A percentile compares a stretch with the other conserved stretches of the same genome.
phyloP scores from a whole-genome alignment of 2,888 invertebrate genomes.

The Yponomeuta cagnagella region DNA sequence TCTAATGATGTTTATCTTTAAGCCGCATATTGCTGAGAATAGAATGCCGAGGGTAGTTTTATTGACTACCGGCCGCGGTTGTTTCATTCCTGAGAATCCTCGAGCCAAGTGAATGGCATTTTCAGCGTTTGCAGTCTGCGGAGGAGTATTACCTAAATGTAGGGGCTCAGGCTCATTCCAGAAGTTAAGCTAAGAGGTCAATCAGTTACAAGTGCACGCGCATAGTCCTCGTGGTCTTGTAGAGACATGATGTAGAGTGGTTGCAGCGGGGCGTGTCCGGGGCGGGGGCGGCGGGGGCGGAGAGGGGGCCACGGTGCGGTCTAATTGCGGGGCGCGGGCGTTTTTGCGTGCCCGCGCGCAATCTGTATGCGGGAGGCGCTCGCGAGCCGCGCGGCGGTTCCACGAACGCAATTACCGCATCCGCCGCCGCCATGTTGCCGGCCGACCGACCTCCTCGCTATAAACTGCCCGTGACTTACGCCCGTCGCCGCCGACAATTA shows the following conservation, averaged over 20 bases:
- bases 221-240: too few species aligned
- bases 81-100: too few species aligned
- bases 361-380: slow-evolving; percentile 50
- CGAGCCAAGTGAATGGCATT: too few species aligned
- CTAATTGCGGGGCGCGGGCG: slow-evolving; percentile 40
- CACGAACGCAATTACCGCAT: slow-evolving; percentile 69
- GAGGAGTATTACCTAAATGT: not conserved
- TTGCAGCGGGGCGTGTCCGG: not conserved
- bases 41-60: too few species aligned
- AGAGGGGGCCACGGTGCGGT: slow-evolving; percentile 24
- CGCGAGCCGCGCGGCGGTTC: slow-evolving; percentile 36
- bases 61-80: too few species aligned
- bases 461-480: slow-evolving; percentile 34
- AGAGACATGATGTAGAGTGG: not conserved
- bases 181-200: too few species aligned
- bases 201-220: too few species aligned
- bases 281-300: slow-evolving; percentile 16
- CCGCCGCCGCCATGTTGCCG: slow-evolving; percentile 66
- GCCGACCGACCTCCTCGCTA: not conserved
- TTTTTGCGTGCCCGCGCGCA: slow-evolving; percentile 50
- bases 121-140: not conserved
- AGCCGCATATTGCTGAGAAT: too few species aligned
- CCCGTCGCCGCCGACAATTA: slow-evolving; percentile 39
- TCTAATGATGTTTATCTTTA: too few species aligned
- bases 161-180: too few species aligned